Base-by-base conservation (phyloP, 2,113 vertebrate genomes). In the Kryptolebias marmoratus region DNA sequence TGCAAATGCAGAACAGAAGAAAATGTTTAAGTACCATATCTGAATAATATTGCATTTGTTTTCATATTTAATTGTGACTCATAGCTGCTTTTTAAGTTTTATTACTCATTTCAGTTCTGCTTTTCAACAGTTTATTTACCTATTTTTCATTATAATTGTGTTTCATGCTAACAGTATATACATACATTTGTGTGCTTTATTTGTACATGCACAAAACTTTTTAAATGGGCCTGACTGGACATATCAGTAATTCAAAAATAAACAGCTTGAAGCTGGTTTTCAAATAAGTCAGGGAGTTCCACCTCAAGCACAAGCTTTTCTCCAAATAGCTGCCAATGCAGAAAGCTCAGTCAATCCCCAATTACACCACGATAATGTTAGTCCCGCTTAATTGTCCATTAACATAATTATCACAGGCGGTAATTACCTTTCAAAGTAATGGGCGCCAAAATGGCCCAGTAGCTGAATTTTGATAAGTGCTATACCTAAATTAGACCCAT, bases 341-440 rank as follows among this genome's bases (percentile, higher is more conserved):
- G 65, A 81, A 75, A 61, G 56, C 77, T 62, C 66, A 57, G 76
- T 83, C 65, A 13, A 81, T 79, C 79, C 80, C 81, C 83, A 83
- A 84, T 89, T 89, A 90, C 59, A 73, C 77, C 70, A 57, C 79
- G 70, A 82, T 82, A 83, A 85, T 81, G 78, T 88, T 79, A 79
- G 61, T 82, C 61, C 70, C 62, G 71, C 52, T 67, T 88, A 88
- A 88, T 82, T 88, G 82, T 80, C 82, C 72, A 85, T 91, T 91
- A 88, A 75, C 49, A 54, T 87, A 88, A 90, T 90, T 87, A 90
- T 88, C 80, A 76, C 83, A 79, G 14, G 6, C 78, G 57, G 68
- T 89, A 89, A 89, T 89, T 84, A 80, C 80, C 83, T 90, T 87
- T 89, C 53, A 90, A 84, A 88, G 87, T 90, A 90, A 91, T 86